Evolutionary conservation across 2,888 invertebrate species (phyloP).

Genomic region (Erebia aethiops): DNA sequence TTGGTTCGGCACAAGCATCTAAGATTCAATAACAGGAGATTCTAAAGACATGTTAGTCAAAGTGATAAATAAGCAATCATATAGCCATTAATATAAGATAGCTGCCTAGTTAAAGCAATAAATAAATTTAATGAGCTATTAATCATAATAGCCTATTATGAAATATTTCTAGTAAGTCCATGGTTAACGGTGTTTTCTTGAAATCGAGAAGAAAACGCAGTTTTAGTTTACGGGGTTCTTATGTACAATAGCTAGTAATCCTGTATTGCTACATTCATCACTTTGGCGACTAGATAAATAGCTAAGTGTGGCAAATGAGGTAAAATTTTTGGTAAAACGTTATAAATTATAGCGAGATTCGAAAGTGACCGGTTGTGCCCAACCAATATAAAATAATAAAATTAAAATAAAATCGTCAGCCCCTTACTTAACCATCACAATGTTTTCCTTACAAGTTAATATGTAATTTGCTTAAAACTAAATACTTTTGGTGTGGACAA

Average conservation of each 20-base stretch:
- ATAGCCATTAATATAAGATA: conserved; percentile 3
- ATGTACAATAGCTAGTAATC: not conserved
- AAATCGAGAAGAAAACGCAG: not conserved
- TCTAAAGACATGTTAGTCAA: conserved; percentile 27
- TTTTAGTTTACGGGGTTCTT: not conserved
- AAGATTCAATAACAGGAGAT: conserved; percentile 35
- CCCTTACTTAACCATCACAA: conserved; percentile 78
- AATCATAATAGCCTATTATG: not conserved
- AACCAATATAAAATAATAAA: conserved; percentile 64
- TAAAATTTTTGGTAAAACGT: not conserved
- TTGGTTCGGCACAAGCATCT: conserved; percentile 57
- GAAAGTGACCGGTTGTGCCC: conserved; percentile 59
- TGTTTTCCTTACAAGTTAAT: conserved; percentile 65
- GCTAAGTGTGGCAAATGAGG: not conserved
- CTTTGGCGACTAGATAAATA: not conserved
- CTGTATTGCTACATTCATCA: not conserved
- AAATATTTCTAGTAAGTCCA: not conserved
- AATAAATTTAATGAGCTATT: not conserved
- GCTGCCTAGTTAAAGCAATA: conserved; percentile 4
- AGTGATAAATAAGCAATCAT: conserved; percentile 1
- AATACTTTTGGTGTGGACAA: conserved; percentile 38
- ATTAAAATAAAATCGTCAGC: conserved; percentile 52
- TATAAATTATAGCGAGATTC: conserved; percentile 48
- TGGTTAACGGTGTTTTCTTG: not conserved
- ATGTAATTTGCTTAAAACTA: conserved; percentile 40